These are phyloP conservation scores for Noctilio leporinus DNA, from an alignment of 2,113 vertebrate species.

Conservation along the genomic window DNA sequence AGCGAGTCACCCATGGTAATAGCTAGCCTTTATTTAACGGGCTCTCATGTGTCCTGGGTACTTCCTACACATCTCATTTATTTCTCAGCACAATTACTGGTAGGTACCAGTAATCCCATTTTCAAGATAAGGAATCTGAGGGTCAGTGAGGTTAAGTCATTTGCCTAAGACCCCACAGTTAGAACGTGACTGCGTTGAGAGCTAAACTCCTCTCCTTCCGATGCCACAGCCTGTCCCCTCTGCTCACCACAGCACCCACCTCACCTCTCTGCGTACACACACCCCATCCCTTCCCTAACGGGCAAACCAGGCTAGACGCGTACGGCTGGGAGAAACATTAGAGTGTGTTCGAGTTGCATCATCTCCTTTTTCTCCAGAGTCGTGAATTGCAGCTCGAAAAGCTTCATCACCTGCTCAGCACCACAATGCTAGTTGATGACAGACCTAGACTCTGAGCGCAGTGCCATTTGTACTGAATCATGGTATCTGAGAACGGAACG, in stretches of 20 bases:
- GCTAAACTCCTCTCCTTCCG: background rate
- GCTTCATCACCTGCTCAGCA: conserved; percentile 6
- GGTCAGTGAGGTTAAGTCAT: background rate
- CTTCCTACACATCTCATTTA: background rate
- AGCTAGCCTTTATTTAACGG: background rate
- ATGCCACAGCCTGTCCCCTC: accelerated
- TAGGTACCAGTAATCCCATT: background rate
- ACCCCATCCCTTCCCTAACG: background rate
- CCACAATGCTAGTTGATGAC: background rate
- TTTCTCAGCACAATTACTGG: background rate
- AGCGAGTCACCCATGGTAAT: background rate
- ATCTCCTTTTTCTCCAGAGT: conserved; percentile 33
- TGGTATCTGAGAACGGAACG: background rate
- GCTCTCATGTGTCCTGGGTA: background rate
- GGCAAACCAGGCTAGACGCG: background rate
- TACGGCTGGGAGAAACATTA: background rate
- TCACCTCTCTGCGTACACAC: background rate
- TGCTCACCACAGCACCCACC: too few relatives aligned
- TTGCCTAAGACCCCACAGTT: background rate
- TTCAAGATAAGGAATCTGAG: background rate
- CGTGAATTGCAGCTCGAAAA: conserved; percentile 15
- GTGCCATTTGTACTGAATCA: background rate
- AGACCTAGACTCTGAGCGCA: background rate
- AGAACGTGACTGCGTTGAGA: background rate
- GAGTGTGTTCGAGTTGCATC: background rate